A percentile compares a stretch with the other conserved stretches of the same genome.
phyloP scores from a whole-genome alignment of 1,140 invertebrate genomes.

The Macrotrachela quadricornifera region DNA sequence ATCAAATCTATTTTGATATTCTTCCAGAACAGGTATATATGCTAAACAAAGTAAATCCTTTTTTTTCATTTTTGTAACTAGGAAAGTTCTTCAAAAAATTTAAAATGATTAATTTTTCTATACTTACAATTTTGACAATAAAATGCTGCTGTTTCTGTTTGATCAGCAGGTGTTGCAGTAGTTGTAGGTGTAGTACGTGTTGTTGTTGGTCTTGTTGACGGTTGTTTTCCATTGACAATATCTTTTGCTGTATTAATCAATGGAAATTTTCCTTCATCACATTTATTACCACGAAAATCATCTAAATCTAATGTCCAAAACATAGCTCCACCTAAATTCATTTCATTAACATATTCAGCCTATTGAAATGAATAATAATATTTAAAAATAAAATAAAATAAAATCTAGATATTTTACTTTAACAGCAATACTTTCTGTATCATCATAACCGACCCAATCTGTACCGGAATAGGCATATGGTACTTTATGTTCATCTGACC shows the following conservation, averaged over 20 bases:
- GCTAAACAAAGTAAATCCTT: no score
- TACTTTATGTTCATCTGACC: conserved; percentile 6
- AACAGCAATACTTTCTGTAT: conserved; percentile 27
- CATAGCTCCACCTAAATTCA: conserved; percentile 76
- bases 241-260: conserved; percentile 12
- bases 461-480: conserved; percentile 62
- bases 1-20: no score
- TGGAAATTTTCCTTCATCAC: conserved; percentile 19
- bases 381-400: not conserved
- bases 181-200: no score
- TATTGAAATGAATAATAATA: no score
- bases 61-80: no score
- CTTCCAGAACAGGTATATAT: no score
- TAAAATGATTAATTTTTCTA: no score
- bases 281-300: conserved; percentile 16
- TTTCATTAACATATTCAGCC: conserved; percentile 42
- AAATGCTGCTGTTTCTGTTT: no score
- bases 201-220: no score
- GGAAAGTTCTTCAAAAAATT: no score
- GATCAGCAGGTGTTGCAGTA: no score
- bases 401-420: not conserved
- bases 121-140: no score
- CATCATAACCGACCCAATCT: conserved; percentile 83
- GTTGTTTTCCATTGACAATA: not conserved
- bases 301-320: conserved; percentile 86